phyloP scores from a whole-genome alignment of 2,113 vertebrate species.

The Phodopus roborovskii region DNA sequence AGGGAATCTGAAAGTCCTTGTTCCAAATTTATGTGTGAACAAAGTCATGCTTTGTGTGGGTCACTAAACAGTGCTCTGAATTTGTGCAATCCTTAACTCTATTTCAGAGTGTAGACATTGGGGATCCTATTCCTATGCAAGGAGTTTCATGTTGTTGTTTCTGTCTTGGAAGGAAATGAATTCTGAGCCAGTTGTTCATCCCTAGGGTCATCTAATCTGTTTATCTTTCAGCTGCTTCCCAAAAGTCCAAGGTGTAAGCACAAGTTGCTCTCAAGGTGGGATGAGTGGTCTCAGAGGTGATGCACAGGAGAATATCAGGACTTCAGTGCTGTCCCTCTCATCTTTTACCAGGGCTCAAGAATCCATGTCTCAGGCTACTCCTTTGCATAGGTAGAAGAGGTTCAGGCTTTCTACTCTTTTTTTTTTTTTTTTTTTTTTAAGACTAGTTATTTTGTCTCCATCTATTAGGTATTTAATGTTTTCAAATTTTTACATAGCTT shows the following conservation, averaged over 20 bases:
- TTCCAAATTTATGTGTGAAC: neutral
- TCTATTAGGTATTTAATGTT: neutral
- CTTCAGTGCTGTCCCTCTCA: neutral
- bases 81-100: neutral
- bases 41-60: neutral
- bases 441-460: neutral
- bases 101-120: neutral
- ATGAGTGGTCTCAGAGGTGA: no score
- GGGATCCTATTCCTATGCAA: neutral
- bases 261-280: neutral
- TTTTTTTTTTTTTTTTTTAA: neutral
- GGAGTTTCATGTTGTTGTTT: neutral
- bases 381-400: neutral
- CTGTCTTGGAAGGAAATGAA: neutral
- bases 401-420: neutral
- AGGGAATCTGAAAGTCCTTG: neutral
- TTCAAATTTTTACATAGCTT: neutral
- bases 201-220: neutral
- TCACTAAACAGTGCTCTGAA: neutral
- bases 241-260: neutral
- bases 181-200: neutral
- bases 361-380: neutral
- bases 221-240: neutral
- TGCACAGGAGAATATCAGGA: neutral
- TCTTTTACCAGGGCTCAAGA: neutral